Evolutionary conservation across 2,888 invertebrate genomes (phyloP).

Genomic region (Plagodis dolabraria): DNA sequence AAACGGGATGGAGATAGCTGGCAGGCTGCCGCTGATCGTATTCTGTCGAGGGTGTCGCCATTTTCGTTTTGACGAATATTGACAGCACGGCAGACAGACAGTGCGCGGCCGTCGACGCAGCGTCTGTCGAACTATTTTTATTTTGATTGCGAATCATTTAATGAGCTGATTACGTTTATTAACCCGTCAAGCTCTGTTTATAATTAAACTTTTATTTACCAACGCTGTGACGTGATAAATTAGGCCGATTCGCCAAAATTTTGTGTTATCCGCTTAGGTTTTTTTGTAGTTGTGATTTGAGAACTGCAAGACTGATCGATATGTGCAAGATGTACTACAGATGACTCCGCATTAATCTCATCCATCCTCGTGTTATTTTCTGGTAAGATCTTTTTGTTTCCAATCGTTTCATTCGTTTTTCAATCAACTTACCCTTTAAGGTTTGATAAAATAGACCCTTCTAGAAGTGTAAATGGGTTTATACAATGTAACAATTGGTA

Average conservation of each 20-base stretch:
- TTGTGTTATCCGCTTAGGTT: conserved; percentile 82
- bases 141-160: conserved; percentile 81
- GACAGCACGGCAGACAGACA: conserved; percentile 86
- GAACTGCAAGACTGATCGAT: conserved; percentile 84
- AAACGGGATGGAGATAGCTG: conserved; percentile 57
- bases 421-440: conserved; percentile 38
- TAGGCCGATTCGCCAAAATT: conserved; percentile 61
- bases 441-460: conserved; percentile 45
- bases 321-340: conserved; percentile 83
- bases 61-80: conserved; percentile 90
- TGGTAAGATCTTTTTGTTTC: conserved; percentile 64
- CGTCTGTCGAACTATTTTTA: conserved; percentile 82
- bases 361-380: conserved; percentile 65
- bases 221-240: conserved; percentile 66
- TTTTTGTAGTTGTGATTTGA: conserved; percentile 75
- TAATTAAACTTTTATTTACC: conserved; percentile 64
- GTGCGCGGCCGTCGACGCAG: conserved; percentile 81
- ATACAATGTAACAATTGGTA: conserved; percentile 35
- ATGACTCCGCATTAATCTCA: conserved; percentile 73
- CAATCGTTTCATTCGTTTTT: conserved; percentile 28
- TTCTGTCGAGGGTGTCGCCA: conserved; percentile 88
- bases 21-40: conserved; percentile 79
- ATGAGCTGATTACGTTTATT: conserved; percentile 64
- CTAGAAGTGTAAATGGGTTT: conserved; percentile 32
- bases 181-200: conserved; percentile 55